These are phyloP conservation scores for Crocallis elinguaria DNA, from an alignment of 2,888 invertebrate species.

Conservation along the genomic window DNA sequence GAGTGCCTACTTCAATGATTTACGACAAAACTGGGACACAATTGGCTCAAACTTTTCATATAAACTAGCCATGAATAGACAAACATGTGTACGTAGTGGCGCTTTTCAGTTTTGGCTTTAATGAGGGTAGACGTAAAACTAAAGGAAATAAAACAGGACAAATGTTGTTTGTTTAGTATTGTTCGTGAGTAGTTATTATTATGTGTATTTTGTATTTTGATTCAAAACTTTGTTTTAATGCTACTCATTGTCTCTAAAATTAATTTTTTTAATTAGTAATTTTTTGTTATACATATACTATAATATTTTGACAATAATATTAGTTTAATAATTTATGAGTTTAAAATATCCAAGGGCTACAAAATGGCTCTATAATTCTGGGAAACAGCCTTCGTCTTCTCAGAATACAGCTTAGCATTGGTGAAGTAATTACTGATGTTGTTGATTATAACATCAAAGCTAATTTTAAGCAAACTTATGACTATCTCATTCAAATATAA, in stretches of 20 bases:
- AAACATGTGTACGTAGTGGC: conserved; percentile 64
- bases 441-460: no score
- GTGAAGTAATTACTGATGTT: no score
- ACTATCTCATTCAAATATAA: no score
- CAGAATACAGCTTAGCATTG: no score
- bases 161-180: conserved; percentile 34
- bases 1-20: conserved; percentile 72
- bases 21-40: conserved; percentile 74
- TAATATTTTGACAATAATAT: no score
- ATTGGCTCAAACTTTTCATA: conserved; percentile 76
- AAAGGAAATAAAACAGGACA: conserved; percentile 37
- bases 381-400: no score
- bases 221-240: not conserved
- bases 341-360: no score
- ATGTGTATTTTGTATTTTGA: not conserved
- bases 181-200: not conserved
- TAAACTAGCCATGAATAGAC: conserved; percentile 76
- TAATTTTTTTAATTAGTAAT: no score
- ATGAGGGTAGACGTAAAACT: conserved; percentile 24
- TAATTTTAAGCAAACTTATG: no score
- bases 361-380: no score
- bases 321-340: no score
- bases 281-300: no score
- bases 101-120: conserved; percentile 35
- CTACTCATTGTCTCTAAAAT: not conserved